phyloP scores from a whole-genome alignment of 1,140 invertebrate genomes.

The Glomeris maerens region DNA sequence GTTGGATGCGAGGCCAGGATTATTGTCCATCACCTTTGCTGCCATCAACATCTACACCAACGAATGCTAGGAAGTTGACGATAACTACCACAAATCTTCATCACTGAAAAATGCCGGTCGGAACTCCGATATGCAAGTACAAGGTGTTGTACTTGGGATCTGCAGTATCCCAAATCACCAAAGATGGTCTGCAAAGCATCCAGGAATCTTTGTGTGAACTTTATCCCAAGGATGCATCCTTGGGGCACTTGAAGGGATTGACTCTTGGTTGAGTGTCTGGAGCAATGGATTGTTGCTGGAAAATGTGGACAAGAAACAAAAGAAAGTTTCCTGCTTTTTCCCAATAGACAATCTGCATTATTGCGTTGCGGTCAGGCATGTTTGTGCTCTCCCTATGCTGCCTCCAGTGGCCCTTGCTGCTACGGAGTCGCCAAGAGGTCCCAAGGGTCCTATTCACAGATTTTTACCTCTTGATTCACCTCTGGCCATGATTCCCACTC shows the following conservation, averaged over 20 bases:
- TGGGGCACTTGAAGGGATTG: constrained; percentile 70
- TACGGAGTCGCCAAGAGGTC: constrained; percentile 25
- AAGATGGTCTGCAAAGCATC: constrained; percentile 96
- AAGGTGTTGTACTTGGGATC: constrained; percentile 96
- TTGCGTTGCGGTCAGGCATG: constrained; percentile 86
- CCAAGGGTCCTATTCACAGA: constrained; percentile 44
- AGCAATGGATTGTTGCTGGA: constrained; percentile 88
- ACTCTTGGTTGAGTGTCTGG: constrained; percentile 94
- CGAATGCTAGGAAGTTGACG: no score
- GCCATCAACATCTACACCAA: no score
- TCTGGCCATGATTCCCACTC: constrained; percentile 71
- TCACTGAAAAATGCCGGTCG: no score
- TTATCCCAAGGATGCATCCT: constrained; percentile 71
- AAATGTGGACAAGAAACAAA: constrained; percentile 89
- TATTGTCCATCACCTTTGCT: no score
- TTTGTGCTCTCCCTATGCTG: constrained; percentile 44
- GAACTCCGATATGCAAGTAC: constrained; percentile 88
- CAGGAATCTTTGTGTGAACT: constrained; percentile 90
- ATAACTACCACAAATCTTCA: no score
- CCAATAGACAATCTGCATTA: constrained; percentile 93
- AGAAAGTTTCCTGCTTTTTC: constrained; percentile 89
- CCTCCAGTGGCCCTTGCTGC: constrained; percentile 31
- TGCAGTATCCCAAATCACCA: constrained; percentile 90
- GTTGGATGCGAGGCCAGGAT: no score
- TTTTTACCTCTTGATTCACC: constrained; percentile 93